Conservation (phyloP, 1,140 invertebrate genomes). For the Sminthurides bifidus region DNA sequence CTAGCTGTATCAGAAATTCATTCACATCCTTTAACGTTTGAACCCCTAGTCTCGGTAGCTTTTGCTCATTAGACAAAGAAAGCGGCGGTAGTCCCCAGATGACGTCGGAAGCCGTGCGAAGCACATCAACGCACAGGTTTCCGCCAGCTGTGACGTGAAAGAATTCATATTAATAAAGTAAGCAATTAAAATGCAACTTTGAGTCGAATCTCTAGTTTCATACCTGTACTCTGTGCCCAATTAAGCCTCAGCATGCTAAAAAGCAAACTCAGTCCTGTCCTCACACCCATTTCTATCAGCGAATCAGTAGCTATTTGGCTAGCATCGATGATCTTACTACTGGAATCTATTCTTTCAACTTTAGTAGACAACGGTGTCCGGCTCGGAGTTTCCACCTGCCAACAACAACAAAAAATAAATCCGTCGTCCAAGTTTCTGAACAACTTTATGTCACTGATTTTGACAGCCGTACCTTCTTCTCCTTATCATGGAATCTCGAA, state of each 20-base stretch:
- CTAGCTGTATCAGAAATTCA: too few species aligned
- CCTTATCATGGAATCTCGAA: constrained; percentile 44
- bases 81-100: constrained; percentile 46
- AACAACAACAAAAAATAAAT: constrained; percentile 9
- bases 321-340: neutral
- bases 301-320: constrained; percentile 41
- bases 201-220: neutral
- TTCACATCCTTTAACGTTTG: too few species aligned
- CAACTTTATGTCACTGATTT: neutral
- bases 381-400: constrained; percentile 22
- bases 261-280: constrained; percentile 49
- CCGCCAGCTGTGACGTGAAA: too few species aligned
- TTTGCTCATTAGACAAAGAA: constrained; percentile 48
- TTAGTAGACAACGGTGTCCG: neutral
- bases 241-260: constrained; percentile 50
- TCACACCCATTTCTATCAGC: constrained; percentile 51
- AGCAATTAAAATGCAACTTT: neutral
- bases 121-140: too few species aligned
- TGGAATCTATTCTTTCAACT: constrained; percentile 14
- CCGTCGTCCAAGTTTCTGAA: neutral
- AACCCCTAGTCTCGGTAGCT: constrained; percentile 45
- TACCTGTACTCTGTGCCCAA: constrained; percentile 37
- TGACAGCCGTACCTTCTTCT: constrained; percentile 33
- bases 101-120: constrained; percentile 47
- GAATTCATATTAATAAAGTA: neutral